Conservation (phyloP, 2,113 vertebrate species). For the Emydocephalus ijimae region DNA sequence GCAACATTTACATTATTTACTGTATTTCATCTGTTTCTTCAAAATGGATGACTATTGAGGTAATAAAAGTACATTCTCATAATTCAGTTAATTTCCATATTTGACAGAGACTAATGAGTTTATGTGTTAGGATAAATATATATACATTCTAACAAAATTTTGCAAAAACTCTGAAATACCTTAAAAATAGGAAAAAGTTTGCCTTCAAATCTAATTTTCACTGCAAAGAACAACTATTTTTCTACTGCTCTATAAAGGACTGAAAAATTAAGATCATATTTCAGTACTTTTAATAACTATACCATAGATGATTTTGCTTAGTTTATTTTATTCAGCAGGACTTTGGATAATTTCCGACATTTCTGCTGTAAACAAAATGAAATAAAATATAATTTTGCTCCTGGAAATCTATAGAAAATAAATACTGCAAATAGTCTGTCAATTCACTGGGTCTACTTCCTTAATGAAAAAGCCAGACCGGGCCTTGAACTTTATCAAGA, state of each 20-base stretch:
- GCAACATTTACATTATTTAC: not conserved
- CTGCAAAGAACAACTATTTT: not conserved
- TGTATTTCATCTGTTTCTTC: not conserved
- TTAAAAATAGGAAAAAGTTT: not conserved
- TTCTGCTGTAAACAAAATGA: constrained; percentile 29
- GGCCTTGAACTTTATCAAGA: constrained; percentile 74
- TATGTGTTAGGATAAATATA: not conserved
- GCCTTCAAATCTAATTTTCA: not conserved
- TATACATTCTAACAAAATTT: not conserved
- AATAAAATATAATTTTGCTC: not conserved
- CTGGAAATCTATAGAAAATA: constrained; percentile 2
- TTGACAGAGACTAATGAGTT: not conserved
- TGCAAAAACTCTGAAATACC: not conserved
- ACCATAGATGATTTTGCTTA: constrained; percentile 21
- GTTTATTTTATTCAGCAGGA: not conserved
- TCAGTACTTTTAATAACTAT: constrained; percentile 27
- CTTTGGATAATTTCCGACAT: not conserved
- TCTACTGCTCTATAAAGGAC: not conserved
- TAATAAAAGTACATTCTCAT: not conserved
- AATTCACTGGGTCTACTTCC: constrained; percentile 55
- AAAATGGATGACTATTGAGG: not conserved
- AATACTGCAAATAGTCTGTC: constrained; percentile 30
- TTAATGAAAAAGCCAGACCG: constrained; percentile 60
- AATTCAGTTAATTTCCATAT: not conserved
- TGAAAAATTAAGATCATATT: not conserved